These are phyloP conservation scores for Apamea sordens DNA, from an alignment of 2,888 invertebrate genomes.

Conservation along the genomic window DNA sequence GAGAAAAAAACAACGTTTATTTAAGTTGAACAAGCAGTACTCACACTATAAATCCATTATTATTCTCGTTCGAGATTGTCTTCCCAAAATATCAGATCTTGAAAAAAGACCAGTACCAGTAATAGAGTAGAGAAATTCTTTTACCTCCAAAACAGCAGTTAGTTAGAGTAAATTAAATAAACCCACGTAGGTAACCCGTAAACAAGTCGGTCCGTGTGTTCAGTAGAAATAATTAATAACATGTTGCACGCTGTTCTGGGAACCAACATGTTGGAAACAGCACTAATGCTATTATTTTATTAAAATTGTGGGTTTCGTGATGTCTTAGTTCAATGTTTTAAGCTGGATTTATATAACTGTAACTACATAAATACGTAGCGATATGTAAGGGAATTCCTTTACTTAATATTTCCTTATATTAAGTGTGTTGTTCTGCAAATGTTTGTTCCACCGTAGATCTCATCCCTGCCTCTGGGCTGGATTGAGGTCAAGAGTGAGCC, in stretches of 20 bases:
- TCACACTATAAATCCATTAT: background rate
- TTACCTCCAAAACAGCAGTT: background rate
- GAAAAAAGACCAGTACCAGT: no score
- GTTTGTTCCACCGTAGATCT: no score
- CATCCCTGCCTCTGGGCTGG: no score
- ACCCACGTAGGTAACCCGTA: background rate
- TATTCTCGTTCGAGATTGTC: background rate
- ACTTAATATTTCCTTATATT: no score
- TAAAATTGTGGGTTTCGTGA: conserved; percentile 24
- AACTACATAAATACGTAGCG: background rate
- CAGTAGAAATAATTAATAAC: conserved; percentile 47
- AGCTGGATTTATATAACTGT: conserved; percentile 13
- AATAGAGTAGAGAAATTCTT: background rate
- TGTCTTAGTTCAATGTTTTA: background rate
- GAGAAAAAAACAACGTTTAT: background rate
- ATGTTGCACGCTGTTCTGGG: conserved; percentile 31
- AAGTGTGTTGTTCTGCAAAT: background rate
- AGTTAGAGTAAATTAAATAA: conserved; percentile 17
- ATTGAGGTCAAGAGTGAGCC: no score
- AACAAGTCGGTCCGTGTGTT: conserved; percentile 21
- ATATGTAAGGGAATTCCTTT: background rate
- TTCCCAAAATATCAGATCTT: background rate
- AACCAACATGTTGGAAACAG: conserved; percentile 25
- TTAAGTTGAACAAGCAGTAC: background rate
- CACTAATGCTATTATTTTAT: conserved; percentile 24